Evolutionary conservation across 2,113 vertebrate genomes (phyloP), one percentile per base, ranked within the genome.

Genomic region (Peucedramus taeniatus): DNA sequence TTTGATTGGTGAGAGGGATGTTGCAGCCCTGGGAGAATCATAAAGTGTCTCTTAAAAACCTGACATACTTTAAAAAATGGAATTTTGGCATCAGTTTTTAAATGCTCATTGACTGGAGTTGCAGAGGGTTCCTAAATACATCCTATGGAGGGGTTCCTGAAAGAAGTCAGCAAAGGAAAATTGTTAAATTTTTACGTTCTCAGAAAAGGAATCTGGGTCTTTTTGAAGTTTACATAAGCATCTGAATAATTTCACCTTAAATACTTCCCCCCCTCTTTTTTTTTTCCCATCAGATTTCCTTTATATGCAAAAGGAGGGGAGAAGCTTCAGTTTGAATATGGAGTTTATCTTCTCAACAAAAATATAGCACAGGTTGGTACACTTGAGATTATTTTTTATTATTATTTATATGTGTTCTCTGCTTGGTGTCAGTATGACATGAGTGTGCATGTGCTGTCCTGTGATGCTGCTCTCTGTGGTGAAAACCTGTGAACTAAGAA

Each of bases 301-400:
- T 97, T 99, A 64, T 99, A 99, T 96, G 98, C 98, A 60, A 99
- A 98, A 97, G 98, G 99, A 98, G 99, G 99, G 80, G 99, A 99
- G 97, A 98, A 99, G 51, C 98, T 99, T 94, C 99, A 99, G 81
- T 99, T 99, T 98, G 99, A 99, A 95, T 99, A 99, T 10, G 99
- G 99, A 21, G 99, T 99, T 71, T 99, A 99, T 97, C 98, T 99
- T 97, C 99, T 99, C 95, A 99, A 99, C 98, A 99, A 99, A 98
- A 99, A 99, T 90, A 99, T 99, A 74, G 99, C 99, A 87, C 99
- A 99, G 99, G 99, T 99, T 98, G 97, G 97, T 95, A 84, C 35
- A 30, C 31, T 44, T 11, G 39, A 76, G 45, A 10, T 89, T 6
- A 7, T n/a, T 54, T 57, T 22, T 42, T 53, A 40, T 49, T 39